These are phyloP conservation scores for Matsumyia berberina DNA, from an alignment of 2,888 invertebrate species.

Conservation along the genomic window DNA sequence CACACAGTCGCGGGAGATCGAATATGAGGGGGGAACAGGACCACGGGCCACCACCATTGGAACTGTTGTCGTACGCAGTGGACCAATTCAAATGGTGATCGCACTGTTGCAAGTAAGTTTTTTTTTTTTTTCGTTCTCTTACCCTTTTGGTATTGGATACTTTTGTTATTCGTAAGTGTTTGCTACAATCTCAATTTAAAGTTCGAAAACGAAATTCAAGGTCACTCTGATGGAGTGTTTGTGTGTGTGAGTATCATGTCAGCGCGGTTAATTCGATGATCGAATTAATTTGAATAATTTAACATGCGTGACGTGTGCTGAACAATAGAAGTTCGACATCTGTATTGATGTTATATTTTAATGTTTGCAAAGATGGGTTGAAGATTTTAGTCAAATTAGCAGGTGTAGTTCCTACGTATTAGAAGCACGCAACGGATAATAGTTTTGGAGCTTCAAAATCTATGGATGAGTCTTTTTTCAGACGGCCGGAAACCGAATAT, in stretches of 20 bases:
- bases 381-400: too few species aligned
- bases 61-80: conserved; percentile 95
- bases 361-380: neutral
- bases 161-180: neutral
- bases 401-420: too few species aligned
- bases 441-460: too few species aligned
- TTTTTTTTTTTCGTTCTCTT: conserved; percentile 14
- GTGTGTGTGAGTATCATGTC: neutral
- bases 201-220: conserved; percentile 50
- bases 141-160: conserved; percentile 2
- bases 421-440: too few species aligned
- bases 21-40: conserved; percentile 72
- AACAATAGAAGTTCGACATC: conserved; percentile 9
- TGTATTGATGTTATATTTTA: conserved; percentile 18
- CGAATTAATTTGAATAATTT: conserved; percentile 63
- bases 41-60: conserved; percentile 92
- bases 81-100: conserved; percentile 93
- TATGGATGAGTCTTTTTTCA: too few species aligned
- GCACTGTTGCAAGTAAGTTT: conserved; percentile 92
- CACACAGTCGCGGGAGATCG: conserved; percentile 73
- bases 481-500: too few species aligned
- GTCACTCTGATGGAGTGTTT: conserved; percentile 55
- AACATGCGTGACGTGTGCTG: conserved; percentile 49
- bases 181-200: conserved; percentile 65
- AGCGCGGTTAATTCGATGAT: conserved; percentile 44